Evolutionary conservation across 2,113 vertebrate species (phyloP).

Genomic region (Okapia johnstoni): DNA sequence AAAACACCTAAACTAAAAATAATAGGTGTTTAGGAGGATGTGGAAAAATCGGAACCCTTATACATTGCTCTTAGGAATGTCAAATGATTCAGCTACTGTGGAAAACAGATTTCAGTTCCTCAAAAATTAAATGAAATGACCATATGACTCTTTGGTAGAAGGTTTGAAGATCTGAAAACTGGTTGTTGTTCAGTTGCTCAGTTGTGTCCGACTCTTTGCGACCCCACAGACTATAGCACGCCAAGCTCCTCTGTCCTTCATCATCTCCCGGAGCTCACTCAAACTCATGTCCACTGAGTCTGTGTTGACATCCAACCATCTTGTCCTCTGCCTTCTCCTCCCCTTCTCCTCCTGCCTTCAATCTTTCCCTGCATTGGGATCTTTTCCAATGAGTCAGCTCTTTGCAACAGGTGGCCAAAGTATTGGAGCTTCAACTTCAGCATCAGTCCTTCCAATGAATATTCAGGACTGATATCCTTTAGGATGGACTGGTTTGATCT

Average conservation of each 20-base stretch:
- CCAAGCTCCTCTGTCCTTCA: background rate
- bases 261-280: background rate
- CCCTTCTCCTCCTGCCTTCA: background rate
- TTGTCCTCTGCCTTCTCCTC: background rate
- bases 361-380: background rate
- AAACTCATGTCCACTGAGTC: background rate
- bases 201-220: background rate
- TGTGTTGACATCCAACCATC: background rate
- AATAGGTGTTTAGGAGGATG: background rate
- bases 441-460: background rate
- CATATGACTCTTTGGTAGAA: background rate
- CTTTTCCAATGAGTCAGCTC: background rate
- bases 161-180: background rate
- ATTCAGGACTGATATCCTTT: background rate
- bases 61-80: background rate
- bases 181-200: background rate
- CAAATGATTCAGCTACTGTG: background rate
- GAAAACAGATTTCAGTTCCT: background rate
- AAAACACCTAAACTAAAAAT: no score
- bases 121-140: background rate
- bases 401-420: background rate
- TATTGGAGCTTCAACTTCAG: background rate
- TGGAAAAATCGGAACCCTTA: background rate
- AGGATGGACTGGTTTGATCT: background rate
- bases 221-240: background rate